These are phyloP conservation scores for Eudasyphora cyanicolor DNA, from an alignment of 2,888 invertebrate species.

Conservation along the genomic window DNA sequence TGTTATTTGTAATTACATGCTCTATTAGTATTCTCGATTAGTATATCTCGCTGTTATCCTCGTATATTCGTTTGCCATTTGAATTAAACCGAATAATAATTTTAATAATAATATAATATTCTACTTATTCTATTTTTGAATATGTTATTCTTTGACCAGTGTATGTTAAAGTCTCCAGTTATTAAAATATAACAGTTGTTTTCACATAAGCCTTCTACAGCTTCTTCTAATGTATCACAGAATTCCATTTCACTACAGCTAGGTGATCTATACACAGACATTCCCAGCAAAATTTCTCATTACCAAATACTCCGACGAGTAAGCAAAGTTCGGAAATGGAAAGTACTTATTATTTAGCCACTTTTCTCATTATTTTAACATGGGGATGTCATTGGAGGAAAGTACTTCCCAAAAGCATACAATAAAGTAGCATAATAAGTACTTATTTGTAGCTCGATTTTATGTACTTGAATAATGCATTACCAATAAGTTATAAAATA, in stretches of 20 bases:
- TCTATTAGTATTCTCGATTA: neutral
- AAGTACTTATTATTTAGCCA: too few relatives aligned
- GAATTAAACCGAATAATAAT: neutral
- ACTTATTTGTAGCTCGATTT: too few relatives aligned
- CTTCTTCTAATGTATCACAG: neutral
- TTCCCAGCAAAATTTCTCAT: too few relatives aligned
- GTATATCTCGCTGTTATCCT: neutral
- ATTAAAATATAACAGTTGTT: neutral
- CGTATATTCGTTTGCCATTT: neutral
- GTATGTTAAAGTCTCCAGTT: slow-evolving; percentile 25
- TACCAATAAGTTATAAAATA: too few relatives aligned
- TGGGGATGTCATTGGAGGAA: too few relatives aligned
- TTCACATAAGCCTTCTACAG: neutral
- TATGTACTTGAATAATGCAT: too few relatives aligned
- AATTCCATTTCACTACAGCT: neutral
- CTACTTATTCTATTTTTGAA: slow-evolving; percentile 15
- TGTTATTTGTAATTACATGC: neutral
- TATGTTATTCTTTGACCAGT: neutral
- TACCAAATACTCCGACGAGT: too few relatives aligned
- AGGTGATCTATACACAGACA: too few relatives aligned
- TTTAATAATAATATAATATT: neutral
- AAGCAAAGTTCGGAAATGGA: too few relatives aligned
- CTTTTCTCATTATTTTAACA: too few relatives aligned
- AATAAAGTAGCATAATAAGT: too few relatives aligned
- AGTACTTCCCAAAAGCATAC: too few relatives aligned